These are phyloP conservation scores for Oryzias curvinotus DNA, from an alignment of 2,113 vertebrate species.

Conservation along the genomic window DNA sequence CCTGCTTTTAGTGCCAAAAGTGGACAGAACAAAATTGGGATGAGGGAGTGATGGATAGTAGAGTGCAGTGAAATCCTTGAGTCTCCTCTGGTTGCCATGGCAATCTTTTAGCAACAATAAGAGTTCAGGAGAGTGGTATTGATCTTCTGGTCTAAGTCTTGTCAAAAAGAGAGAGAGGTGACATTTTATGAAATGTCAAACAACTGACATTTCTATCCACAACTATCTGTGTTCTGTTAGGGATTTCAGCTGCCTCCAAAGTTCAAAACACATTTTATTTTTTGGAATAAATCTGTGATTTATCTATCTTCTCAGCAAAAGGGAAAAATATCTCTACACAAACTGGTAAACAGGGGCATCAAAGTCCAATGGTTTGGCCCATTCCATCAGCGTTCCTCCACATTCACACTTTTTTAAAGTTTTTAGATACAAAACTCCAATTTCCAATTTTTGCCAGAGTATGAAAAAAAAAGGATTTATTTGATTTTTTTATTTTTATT, in stretches of 20 bases:
- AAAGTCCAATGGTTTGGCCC: too few relatives aligned
- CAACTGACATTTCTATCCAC: slow-evolving; percentile 25
- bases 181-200: slow-evolving; percentile 39
- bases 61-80: not conserved
- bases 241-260: slow-evolving; percentile 9
- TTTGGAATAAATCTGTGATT: not conserved
- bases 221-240: slow-evolving; percentile 6
- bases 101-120: not conserved
- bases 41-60: too few relatives aligned
- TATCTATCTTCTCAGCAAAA: not conserved
- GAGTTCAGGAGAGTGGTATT: slow-evolving; percentile 12
- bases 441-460: too few relatives aligned
- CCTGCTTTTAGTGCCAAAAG: too few relatives aligned
- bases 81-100: not conserved
- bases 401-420: too few relatives aligned
- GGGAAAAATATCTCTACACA: not conserved
- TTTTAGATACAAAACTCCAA: too few relatives aligned
- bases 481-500: too few relatives aligned
- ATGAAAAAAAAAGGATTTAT: too few relatives aligned
- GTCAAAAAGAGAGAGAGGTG: slow-evolving; percentile 15
- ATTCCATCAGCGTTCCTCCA: too few relatives aligned
- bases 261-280: slow-evolving; percentile 2
- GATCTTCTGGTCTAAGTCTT: slow-evolving; percentile 17
- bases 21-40: too few relatives aligned
- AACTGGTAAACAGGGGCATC: not conserved